A percentile compares a stretch with the other conserved stretches of the same genome.
Evolutionary conservation across 1,140 invertebrate species (phyloP).

Genomic region (Uloborus diversus): DNA sequence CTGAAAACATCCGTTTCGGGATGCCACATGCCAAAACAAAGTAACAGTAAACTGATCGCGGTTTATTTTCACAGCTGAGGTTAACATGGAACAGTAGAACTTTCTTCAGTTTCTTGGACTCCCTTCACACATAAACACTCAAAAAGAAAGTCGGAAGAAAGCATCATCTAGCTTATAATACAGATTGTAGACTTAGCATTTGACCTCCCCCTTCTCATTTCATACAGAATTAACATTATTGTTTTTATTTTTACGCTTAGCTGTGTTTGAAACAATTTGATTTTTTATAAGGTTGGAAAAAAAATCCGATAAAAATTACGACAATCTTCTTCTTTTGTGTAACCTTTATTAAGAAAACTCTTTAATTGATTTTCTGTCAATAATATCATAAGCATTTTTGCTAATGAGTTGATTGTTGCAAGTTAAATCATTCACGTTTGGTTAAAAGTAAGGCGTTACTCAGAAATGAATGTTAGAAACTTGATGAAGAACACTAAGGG

Average conservation of each 20-base stretch:
- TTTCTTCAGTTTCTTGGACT: neutral
- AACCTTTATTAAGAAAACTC: too few relatives aligned
- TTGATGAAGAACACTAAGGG: too few relatives aligned
- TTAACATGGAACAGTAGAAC: neutral
- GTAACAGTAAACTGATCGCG: neutral
- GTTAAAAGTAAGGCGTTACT: too few relatives aligned
- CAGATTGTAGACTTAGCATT: slow-evolving; percentile 3
- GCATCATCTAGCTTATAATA: neutral
- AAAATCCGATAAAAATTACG: too few relatives aligned
- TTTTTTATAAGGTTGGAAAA: too few relatives aligned
- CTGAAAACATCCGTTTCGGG: neutral
- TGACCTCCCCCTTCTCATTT: slow-evolving; percentile 3
- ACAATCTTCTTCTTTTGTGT: too few relatives aligned
- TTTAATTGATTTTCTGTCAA: too few relatives aligned
- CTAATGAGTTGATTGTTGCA: too few relatives aligned
- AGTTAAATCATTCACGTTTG: too few relatives aligned
- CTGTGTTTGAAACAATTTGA: neutral
- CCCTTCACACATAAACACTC: slow-evolving; percentile 24
- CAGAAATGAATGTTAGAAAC: too few relatives aligned
- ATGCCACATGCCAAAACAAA: slow-evolving; percentile 19
- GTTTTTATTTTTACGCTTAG: neutral
- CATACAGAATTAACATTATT: neutral
- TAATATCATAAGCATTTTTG: too few relatives aligned
- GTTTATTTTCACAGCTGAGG: slow-evolving; percentile 40
- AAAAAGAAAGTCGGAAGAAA: too few relatives aligned